Percentiles rank a stretch among this genome's conserved stretches.
Evolutionary conservation across 2,113 vertebrate species (phyloP).

Genomic region (Proterorhinus semilunaris): DNA sequence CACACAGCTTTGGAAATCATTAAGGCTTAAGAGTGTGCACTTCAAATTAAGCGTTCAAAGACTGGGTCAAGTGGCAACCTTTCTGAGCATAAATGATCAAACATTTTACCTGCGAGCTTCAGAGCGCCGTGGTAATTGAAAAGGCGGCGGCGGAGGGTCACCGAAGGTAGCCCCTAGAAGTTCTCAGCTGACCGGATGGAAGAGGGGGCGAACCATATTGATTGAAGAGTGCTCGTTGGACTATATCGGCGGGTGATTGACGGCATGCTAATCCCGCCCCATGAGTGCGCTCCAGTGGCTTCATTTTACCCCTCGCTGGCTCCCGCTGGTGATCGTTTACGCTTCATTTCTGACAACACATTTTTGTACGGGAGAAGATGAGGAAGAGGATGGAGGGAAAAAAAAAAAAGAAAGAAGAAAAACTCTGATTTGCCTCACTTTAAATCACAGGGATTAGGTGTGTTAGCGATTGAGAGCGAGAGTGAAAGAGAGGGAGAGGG

Average conservation of each 20-base stretch:
- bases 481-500: slow-evolving; percentile 28
- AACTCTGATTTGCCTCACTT: slow-evolving; percentile 65
- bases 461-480: slow-evolving; percentile 55
- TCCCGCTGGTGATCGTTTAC: slow-evolving; percentile 68
- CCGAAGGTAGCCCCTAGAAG: slow-evolving; percentile 43
- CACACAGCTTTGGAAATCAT: background rate
- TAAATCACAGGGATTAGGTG: slow-evolving; percentile 70
- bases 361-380: slow-evolving; percentile 57
- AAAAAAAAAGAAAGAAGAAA: background rate
- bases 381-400: slow-evolving; percentile 36
- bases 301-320: slow-evolving; percentile 67
- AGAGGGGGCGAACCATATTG: slow-evolving; percentile 53
- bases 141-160: slow-evolving; percentile 40
- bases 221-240: slow-evolving; percentile 67
- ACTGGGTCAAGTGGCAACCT: background rate
- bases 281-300: slow-evolving; percentile 62
- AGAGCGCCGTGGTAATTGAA: slow-evolving; percentile 31
- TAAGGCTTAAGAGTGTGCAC: background rate
- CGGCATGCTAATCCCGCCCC: slow-evolving; percentile 67
- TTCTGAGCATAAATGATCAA: slow-evolving; percentile 42
- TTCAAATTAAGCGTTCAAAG: slow-evolving; percentile 19
- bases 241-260: slow-evolving; percentile 71
- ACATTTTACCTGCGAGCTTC: slow-evolving; percentile 19
- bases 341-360: slow-evolving; percentile 71
- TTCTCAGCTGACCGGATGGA: slow-evolving; percentile 61